These are phyloP conservation scores for Acronicta aceris DNA, from an alignment of 2,888 invertebrate species.

Conservation along the genomic window DNA sequence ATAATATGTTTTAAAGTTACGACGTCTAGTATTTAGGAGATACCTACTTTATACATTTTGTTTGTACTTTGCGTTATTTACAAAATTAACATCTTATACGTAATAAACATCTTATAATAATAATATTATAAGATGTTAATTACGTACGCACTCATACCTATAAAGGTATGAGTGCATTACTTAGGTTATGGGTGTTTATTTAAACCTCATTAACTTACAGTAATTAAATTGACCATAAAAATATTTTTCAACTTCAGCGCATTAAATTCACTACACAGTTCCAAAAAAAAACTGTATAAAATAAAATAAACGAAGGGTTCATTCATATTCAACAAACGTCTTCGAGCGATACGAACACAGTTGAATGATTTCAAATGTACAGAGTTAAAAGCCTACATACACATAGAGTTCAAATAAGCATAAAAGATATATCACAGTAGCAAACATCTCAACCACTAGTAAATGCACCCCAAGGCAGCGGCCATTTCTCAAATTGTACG, in stretches of 20 bases:
- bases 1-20: slow-evolving; percentile 1
- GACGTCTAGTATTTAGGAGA: too few relatives aligned
- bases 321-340: slow-evolving; percentile 31
- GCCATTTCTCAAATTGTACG: slow-evolving; percentile 85
- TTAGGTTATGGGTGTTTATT: too few relatives aligned
- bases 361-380: slow-evolving; percentile 33
- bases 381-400: slow-evolving; percentile 20
- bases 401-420: slow-evolving; percentile 33
- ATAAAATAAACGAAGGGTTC: slow-evolving; percentile 11
- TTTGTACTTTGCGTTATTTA: too few relatives aligned
- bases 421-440: slow-evolving; percentile 62
- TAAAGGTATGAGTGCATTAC: too few relatives aligned
- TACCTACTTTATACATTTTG: too few relatives aligned
- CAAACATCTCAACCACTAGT: slow-evolving; percentile 74
- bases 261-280: background rate
- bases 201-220: too few relatives aligned
- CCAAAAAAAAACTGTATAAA: background rate
- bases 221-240: background rate
- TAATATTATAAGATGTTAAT: too few relatives aligned
- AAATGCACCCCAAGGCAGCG: slow-evolving; percentile 68
- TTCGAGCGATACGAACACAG: slow-evolving; percentile 18
- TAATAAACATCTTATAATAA: too few relatives aligned
- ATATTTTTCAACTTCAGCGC: background rate
- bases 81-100: too few relatives aligned
- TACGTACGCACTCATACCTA: too few relatives aligned